These are phyloP conservation scores for Crotalus horridus DNA, from an alignment of 2,113 vertebrate genomes.

Conservation along the genomic window DNA sequence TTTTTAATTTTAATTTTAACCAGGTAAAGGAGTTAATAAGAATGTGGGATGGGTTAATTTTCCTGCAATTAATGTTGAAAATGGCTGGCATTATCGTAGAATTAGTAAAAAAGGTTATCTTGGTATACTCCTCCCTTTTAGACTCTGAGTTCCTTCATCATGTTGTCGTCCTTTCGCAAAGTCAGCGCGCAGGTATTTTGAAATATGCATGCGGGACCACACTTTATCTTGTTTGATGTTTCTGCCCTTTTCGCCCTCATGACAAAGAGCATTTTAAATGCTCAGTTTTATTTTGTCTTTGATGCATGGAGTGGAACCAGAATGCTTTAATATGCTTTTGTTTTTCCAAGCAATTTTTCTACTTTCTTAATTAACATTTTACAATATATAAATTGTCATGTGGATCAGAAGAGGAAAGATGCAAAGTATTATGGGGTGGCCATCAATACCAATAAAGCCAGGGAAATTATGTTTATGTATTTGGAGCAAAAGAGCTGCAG, in stretches of 20 bases:
- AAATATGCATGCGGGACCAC: constrained; percentile 57
- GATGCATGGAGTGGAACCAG: constrained; percentile 62
- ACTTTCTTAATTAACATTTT: neutral
- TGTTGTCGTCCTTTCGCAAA: constrained; percentile 87
- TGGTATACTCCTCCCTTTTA: constrained; percentile 68
- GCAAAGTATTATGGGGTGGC: constrained; percentile 8
- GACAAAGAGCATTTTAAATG: constrained; percentile 39
- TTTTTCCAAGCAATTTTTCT: neutral
- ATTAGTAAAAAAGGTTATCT: constrained; percentile 64
- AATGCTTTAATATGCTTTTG: neutral
- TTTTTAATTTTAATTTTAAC: neutral
- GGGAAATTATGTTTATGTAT: constrained; percentile 21
- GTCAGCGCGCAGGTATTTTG: constrained; percentile 87
- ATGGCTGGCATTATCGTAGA: neutral
- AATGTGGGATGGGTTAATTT: neutral
- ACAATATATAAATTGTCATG: accelerated
- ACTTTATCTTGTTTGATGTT: constrained; percentile 56
- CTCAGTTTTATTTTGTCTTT: constrained; percentile 39
- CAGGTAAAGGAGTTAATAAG: neutral
- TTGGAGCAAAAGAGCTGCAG: constrained; percentile 36
- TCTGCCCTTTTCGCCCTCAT: constrained; percentile 39
- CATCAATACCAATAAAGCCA: constrained; percentile 8
- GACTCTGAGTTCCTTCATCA: constrained; percentile 73
- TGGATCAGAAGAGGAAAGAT: constrained; percentile 5
- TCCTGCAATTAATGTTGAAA: neutral